phyloP scores from a whole-genome alignment of 2,888 invertebrate species.

The Trichacis sp. region DNA sequence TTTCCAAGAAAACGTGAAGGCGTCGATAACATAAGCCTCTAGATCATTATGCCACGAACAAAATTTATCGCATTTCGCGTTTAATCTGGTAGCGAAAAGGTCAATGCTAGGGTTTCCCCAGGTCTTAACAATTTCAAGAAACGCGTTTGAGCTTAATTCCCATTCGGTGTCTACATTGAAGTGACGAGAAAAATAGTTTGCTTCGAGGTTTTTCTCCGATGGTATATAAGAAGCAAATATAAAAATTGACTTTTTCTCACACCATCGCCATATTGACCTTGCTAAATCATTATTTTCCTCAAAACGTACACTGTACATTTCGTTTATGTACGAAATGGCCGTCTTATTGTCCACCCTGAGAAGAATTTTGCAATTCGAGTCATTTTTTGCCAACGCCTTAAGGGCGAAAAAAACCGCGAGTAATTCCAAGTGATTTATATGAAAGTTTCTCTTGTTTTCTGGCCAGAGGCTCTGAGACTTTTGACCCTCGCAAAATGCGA shows the following conservation, averaged over 20 bases:
- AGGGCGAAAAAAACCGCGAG: constrained; percentile 24
- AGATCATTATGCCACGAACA: constrained; percentile 20
- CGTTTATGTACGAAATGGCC: constrained; percentile 15
- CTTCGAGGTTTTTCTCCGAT: constrained; percentile 28
- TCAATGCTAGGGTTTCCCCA: constrained; percentile 29
- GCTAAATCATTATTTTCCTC: constrained; percentile 30
- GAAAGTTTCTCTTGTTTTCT: not conserved
- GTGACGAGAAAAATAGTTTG: constrained; percentile 28
- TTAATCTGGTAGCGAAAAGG: constrained; percentile 23
- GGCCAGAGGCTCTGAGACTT: constrained; percentile 29
- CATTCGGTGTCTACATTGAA: constrained; percentile 21
- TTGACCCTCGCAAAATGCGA: constrained; percentile 17
- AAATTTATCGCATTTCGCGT: no score
- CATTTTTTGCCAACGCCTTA: constrained; percentile 16
- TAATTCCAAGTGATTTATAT: constrained; percentile 15
- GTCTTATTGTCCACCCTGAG: constrained; percentile 39
- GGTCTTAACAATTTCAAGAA: constrained; percentile 8
- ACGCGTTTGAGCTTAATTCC: constrained; percentile 30
- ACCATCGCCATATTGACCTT: not conserved
- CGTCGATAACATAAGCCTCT: no score
- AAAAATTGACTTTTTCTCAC: constrained; percentile 16
- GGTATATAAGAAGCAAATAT: constrained; percentile 32
- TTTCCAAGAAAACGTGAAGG: no score
- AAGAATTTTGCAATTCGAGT: constrained; percentile 25
- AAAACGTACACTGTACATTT: constrained; percentile 36